Evolutionary conservation across 1,140 invertebrate species (phyloP).

Genomic region (Drosophila albomicans): DNA sequence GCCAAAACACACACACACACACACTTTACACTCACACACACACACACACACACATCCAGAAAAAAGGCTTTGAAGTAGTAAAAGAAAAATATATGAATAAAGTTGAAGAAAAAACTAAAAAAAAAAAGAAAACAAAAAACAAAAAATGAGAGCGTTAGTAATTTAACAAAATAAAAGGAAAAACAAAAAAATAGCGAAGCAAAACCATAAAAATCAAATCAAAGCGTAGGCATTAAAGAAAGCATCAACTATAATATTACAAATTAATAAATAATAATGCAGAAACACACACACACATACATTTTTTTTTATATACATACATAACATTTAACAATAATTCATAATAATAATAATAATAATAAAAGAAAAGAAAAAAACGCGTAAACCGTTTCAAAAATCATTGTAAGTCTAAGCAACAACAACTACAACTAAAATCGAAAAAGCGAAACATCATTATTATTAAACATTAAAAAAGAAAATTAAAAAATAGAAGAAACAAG

Average conservation of each 20-base stretch:
- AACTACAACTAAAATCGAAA: constrained; percentile 24
- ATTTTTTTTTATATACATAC: constrained; percentile 38
- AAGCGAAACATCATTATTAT: constrained; percentile 1
- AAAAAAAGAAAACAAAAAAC: constrained; percentile 9
- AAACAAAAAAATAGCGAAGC: neutral
- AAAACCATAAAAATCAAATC: constrained; percentile 27
- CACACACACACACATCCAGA: constrained; percentile 3
- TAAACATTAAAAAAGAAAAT: neutral
- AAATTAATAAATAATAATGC: constrained; percentile 2
- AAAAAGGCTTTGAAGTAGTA: constrained; percentile 25
- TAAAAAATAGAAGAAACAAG: constrained; percentile 1
- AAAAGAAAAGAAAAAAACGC: neutral
- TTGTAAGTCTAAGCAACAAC: constrained; percentile 39
- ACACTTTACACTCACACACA: constrained; percentile 7
- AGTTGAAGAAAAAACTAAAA: constrained; percentile 4
- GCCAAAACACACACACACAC: constrained; percentile 15
- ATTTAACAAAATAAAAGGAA: neutral
- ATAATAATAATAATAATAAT: constrained; percentile 25
- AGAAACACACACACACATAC: neutral
- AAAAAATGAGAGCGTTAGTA: constrained; percentile 10
- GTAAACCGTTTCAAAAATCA: constrained; percentile 52
- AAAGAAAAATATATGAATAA: constrained; percentile 7
- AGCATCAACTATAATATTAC: constrained; percentile 23
- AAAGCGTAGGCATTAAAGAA: constrained; percentile 22
- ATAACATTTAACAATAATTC: constrained; percentile 46